These are phyloP conservation scores for Corydoras maculifer DNA, from an alignment of 2,113 vertebrate genomes.

Conservation along the genomic window DNA sequence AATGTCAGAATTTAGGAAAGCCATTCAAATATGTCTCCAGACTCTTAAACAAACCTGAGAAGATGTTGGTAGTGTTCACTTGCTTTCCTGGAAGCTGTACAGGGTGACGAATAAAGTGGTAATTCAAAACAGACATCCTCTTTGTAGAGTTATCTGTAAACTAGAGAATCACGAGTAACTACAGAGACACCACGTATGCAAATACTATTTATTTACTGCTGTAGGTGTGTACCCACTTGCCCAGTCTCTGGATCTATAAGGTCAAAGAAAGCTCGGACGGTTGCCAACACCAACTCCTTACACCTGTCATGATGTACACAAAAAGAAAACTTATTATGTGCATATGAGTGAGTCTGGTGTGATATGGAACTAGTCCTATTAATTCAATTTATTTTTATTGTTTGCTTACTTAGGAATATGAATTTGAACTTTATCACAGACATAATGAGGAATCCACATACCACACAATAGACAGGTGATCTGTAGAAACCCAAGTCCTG, in stretches of 20 bases:
- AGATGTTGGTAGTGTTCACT: constrained; percentile 57
- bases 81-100: constrained; percentile 70
- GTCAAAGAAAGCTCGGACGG: constrained; percentile 85
- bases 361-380: too few species aligned
- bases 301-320: constrained; percentile 66
- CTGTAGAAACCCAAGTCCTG: constrained; percentile 90
- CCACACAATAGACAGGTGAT: constrained; percentile 97
- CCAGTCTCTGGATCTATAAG: constrained; percentile 84
- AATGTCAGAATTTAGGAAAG: neutral
- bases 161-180: constrained; percentile 52
- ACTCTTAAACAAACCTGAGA: constrained; percentile 65
- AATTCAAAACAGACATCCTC: constrained; percentile 75
- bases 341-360: too few species aligned
- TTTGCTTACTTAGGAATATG: too few species aligned
- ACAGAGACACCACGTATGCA: neutral
- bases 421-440: too few species aligned
- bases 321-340: too few species aligned
- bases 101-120: constrained; percentile 90
- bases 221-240: constrained; percentile 70
- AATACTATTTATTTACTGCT: neutral
- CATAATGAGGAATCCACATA: constrained; percentile 50
- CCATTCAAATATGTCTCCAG: neutral
- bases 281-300: constrained; percentile 90
- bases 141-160: constrained; percentile 77
- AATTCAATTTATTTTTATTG: too few species aligned